Conservation (phyloP, 1,140 invertebrate species). For the Whitmania pigra region DNA sequence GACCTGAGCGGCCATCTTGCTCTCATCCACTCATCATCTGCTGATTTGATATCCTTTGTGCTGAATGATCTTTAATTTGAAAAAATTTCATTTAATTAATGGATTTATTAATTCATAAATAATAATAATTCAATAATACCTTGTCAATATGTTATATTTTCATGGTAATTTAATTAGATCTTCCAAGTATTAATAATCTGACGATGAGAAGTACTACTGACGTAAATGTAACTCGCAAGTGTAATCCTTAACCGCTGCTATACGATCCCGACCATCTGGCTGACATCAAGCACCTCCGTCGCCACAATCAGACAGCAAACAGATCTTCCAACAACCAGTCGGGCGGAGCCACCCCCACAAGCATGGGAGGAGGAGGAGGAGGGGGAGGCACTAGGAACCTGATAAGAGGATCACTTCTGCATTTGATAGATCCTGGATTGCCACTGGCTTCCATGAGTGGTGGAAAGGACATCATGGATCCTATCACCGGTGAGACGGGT, state of each 20-base stretch:
- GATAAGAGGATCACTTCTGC: background rate
- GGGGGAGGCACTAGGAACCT: background rate
- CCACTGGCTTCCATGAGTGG: background rate
- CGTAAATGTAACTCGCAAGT: too few species aligned
- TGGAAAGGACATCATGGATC: conserved; percentile 12
- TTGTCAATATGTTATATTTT: too few species aligned
- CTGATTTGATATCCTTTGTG: conserved; percentile 42
- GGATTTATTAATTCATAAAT: background rate
- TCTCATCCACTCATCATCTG: conserved; percentile 61
- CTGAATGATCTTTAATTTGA: background rate
- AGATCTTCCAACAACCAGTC: conserved; percentile 11
- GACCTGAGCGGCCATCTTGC: conserved; percentile 91
- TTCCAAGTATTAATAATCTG: too few species aligned
- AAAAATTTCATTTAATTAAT: background rate
- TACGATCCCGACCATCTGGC: too few species aligned
- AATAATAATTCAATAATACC: too few species aligned
- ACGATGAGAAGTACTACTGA: too few species aligned
- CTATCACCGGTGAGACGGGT: conserved; percentile 34
- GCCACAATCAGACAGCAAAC: background rate
- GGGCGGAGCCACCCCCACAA: background rate
- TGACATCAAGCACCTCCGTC: background rate
- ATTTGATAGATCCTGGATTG: background rate
- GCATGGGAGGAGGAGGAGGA: background rate
- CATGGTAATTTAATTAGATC: background rate
- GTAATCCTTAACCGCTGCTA: too few species aligned